These are phyloP conservation scores for Globodera rostochiensis DNA, from an alignment of 1,140 invertebrate genomes.

Conservation along the genomic window DNA sequence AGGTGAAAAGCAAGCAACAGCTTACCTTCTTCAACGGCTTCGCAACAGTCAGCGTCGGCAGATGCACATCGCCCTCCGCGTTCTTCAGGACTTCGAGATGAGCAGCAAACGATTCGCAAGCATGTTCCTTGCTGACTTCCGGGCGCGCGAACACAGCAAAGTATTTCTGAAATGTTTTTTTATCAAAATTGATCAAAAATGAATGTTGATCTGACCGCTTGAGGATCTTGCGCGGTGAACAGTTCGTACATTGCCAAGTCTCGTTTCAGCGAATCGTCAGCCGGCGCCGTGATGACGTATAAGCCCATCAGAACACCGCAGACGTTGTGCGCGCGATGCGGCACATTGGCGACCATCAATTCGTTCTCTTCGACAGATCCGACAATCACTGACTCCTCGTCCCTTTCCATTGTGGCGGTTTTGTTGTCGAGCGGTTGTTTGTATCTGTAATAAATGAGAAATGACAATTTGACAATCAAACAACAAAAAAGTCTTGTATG, in stretches of 20 bases:
- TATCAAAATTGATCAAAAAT: not conserved
- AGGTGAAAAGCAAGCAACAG: too few relatives aligned
- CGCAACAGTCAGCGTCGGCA: conserved; percentile 2
- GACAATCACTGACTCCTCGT: too few relatives aligned
- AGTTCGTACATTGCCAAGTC: conserved; percentile 12
- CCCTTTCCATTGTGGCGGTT: too few relatives aligned
- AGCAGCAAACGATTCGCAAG: conserved; percentile 1
- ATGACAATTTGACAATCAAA: too few relatives aligned
- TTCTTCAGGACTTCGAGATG: not conserved
- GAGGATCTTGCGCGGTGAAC: not conserved
- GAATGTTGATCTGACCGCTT: not conserved
- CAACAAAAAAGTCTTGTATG: too few relatives aligned
- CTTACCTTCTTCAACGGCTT: not conserved
- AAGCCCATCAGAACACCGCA: not conserved
- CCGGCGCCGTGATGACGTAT: not conserved
- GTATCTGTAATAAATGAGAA: too few relatives aligned
- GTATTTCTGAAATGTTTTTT: not conserved
- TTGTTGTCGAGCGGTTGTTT: too few relatives aligned
- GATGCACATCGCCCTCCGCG: not conserved
- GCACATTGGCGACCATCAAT: not conserved
- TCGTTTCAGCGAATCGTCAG: conserved; percentile 8
- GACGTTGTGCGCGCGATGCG: conserved; percentile 8
- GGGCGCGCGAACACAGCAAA: conserved; percentile 6
- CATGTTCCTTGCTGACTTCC: not conserved
- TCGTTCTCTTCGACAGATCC: too few relatives aligned